A percentile compares a stretch with the other conserved stretches of the same genome.
Evolutionary conservation across 2,888 invertebrate species (phyloP).

Genomic region (Coelogynopora nodosa): DNA sequence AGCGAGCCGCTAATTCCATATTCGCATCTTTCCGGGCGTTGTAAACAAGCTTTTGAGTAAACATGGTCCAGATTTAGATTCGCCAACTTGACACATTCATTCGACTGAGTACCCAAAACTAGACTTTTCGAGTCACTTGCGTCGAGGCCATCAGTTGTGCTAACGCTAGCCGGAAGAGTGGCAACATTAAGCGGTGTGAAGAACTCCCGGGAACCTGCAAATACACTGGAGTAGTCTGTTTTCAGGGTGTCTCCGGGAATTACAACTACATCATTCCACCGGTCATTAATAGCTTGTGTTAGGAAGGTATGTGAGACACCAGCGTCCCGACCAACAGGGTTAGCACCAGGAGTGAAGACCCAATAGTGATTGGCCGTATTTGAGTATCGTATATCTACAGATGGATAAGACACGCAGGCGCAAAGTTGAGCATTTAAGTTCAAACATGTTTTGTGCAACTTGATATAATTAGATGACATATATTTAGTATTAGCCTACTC

Average conservation of each 20-base stretch:
- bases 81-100: background rate
- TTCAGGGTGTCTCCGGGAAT: background rate
- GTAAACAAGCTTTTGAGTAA: background rate
- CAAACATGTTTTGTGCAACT: too few species aligned
- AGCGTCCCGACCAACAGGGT: background rate
- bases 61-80: background rate
- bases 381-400: background rate
- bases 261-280: background rate
- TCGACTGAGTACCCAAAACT: background rate
- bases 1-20: conserved; percentile 31
- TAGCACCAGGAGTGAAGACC: background rate
- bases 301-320: background rate
- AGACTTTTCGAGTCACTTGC: background rate
- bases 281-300: background rate
- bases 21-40: conserved; percentile 10
- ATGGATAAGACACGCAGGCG: too few species aligned
- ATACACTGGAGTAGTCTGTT: background rate
- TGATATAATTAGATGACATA: too few species aligned
- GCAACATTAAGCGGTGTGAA: background rate
- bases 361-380: conserved; percentile 30
- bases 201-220: background rate
- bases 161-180: background rate
- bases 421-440: too few species aligned
- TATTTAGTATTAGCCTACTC: too few species aligned
- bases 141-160: conserved; percentile 2